Percentiles rank a stretch among this genome's conserved stretches.
Evolutionary conservation across 2,113 vertebrate species (phyloP).

Genomic region (Columba janthina): DNA sequence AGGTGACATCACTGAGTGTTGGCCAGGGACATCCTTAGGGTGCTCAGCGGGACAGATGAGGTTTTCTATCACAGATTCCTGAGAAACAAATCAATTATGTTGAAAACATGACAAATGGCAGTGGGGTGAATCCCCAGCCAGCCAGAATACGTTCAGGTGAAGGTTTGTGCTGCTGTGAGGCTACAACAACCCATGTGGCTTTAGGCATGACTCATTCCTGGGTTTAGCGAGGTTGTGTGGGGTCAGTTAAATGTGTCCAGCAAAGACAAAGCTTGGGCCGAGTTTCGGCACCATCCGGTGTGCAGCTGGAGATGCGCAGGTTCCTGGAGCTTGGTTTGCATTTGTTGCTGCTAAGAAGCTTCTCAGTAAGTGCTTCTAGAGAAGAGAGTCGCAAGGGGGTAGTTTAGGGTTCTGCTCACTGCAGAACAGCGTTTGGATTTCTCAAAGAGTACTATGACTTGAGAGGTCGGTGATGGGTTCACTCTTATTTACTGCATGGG

Average conservation of each 20-base stretch:
- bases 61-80: not conserved
- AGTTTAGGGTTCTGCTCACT: no score
- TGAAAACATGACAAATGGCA: not conserved
- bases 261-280: not conserved
- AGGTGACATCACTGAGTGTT: not conserved
- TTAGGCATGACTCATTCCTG: no score
- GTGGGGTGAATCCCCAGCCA: not conserved
- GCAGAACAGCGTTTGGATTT: no score
- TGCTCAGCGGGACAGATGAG: not conserved
- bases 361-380: not conserved
- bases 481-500: no score
- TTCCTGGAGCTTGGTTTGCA: not conserved
- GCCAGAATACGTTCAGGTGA: accelerated
- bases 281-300: not conserved
- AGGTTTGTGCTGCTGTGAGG: accelerated
- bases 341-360: not conserved
- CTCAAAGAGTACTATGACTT: no score
- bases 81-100: not conserved
- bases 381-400: not conserved
- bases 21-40: not conserved
- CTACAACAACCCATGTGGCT: no score
- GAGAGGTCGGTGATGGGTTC: no score
- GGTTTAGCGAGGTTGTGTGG: not conserved
- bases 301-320: accelerated
- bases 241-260: not conserved